Conservation (phyloP, 2,888 invertebrate genomes). For the Ferrisia virgata region DNA sequence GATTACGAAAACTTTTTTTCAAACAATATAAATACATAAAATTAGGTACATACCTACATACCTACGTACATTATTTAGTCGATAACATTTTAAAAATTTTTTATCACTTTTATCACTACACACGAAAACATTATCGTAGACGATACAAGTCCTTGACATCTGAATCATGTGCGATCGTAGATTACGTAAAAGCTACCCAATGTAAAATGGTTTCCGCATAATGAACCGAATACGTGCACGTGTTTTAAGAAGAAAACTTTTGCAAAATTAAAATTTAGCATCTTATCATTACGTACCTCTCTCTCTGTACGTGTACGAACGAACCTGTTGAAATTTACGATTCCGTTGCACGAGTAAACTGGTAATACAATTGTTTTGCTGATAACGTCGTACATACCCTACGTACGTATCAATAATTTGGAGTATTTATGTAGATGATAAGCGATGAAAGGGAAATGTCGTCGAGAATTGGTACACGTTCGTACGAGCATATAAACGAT, state of each 20-base stretch:
- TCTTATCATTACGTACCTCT: neutral
- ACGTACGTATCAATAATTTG: neutral
- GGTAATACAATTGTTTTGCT: neutral
- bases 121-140: neutral
- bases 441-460: neutral
- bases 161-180: neutral
- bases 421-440: neutral
- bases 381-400: neutral
- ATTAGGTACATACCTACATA: no score
- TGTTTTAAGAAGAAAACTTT: no score
- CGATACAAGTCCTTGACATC: neutral
- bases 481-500: no score
- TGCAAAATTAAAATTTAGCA: neutral
- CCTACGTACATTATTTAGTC: neutral
- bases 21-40: no score
- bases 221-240: neutral
- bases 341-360: neutral
- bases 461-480: no score
- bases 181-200: neutral
- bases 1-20: no score
- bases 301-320: neutral
- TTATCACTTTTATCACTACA: neutral
- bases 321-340: neutral
- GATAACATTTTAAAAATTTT: neutral
- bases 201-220: neutral